phyloP scores from a whole-genome alignment of 2,113 vertebrate genomes.

The Astatoreochromis straeleni region DNA sequence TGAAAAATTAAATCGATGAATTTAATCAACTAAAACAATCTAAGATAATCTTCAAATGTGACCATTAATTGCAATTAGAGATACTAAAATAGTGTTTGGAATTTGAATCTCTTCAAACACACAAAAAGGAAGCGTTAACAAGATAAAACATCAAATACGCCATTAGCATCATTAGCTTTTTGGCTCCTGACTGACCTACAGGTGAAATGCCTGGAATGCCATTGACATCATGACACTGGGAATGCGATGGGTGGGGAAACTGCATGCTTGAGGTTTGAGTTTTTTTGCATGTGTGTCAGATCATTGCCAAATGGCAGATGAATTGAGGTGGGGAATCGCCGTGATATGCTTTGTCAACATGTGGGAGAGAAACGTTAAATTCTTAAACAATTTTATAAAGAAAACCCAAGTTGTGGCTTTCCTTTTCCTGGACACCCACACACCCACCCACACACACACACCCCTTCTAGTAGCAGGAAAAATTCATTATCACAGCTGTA shows the following conservation, averaged over 20 bases:
- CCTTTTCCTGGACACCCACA: background rate
- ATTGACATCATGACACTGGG: conserved; percentile 13
- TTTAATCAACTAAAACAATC: background rate
- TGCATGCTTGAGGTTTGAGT: background rate
- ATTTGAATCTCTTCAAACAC: background rate
- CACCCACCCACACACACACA: background rate
- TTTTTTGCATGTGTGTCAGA: background rate
- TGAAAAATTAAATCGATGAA: background rate
- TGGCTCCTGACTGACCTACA: background rate
- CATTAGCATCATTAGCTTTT: background rate
- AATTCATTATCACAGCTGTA: background rate
- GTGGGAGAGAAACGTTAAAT: background rate
- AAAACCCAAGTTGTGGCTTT: background rate
- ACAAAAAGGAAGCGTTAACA: background rate
- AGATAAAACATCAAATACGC: background rate
- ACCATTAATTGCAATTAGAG: background rate
- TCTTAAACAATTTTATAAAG: background rate
- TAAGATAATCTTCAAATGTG: background rate
- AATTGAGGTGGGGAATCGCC: background rate
- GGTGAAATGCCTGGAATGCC: conserved; percentile 41
- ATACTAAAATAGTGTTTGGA: background rate
- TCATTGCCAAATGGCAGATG: background rate
- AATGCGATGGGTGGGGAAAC: background rate
- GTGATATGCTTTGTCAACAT: background rate
- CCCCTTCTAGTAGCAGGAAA: conserved; percentile 13